These are phyloP conservation scores for Hydropsyche betteni DNA, from an alignment of 2,888 invertebrate species.

Conservation along the genomic window DNA sequence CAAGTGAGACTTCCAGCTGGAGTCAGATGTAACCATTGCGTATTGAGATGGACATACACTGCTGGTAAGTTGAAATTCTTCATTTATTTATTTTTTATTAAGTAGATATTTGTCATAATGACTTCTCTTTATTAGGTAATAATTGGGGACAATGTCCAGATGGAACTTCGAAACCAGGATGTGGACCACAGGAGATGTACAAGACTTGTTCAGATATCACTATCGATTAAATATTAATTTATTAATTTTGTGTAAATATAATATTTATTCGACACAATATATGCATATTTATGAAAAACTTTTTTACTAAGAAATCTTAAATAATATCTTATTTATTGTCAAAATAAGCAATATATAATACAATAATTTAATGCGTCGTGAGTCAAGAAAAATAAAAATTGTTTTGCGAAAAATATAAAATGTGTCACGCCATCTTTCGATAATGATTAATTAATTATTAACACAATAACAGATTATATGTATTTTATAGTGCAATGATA, in stretches of 20 bases:
- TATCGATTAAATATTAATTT: constrained; percentile 50
- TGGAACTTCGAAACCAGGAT: constrained; percentile 59
- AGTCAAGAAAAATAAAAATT: no score
- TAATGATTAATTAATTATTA: no score
- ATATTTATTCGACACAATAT: no score
- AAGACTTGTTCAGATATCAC: constrained; percentile 64
- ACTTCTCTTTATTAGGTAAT: constrained; percentile 56
- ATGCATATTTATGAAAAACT: no score
- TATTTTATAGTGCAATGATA: no score
- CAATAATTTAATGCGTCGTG: no score
- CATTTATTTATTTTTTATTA: background rate
- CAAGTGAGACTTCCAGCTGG: constrained; percentile 58
- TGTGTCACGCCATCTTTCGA: no score
- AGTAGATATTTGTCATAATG: constrained; percentile 8
- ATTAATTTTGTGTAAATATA: background rate
- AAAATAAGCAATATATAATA: no score
- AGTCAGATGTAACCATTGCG: constrained; percentile 65
- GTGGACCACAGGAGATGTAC: constrained; percentile 65
- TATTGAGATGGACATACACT: constrained; percentile 66
- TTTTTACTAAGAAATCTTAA: no score
- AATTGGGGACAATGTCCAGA: constrained; percentile 62
- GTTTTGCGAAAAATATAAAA: no score
- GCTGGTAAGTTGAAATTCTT: constrained; percentile 54
- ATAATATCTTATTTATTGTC: no score
- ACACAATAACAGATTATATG: no score